phyloP scores from a whole-genome alignment of 1,140 invertebrate genomes.

The Liolophura sinensis region DNA sequence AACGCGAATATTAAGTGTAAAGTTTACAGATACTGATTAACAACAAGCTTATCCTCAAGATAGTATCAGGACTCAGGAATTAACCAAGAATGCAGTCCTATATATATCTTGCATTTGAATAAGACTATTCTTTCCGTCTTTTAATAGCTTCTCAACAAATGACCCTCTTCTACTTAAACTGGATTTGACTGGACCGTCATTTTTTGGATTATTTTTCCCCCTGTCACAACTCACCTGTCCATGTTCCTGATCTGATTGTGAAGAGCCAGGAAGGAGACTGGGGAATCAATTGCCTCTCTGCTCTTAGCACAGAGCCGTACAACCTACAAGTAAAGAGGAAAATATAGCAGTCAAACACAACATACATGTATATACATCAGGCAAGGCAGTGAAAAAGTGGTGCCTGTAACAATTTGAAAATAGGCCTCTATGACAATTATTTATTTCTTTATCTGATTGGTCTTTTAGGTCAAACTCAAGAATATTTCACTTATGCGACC shows the following conservation, averaged over 20 bases:
- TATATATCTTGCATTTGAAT: too few relatives aligned
- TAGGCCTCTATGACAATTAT: not conserved
- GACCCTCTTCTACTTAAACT: too few relatives aligned
- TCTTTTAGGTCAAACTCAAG: not conserved
- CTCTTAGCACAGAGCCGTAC: conserved; percentile 97
- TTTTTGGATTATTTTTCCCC: too few relatives aligned
- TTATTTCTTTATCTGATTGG: not conserved
- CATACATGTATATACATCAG: conserved; percentile 1
- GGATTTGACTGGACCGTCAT: too few relatives aligned
- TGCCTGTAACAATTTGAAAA: not conserved
- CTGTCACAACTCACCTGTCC: conserved; percentile 64
- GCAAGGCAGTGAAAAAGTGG: not conserved
- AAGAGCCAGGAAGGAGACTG: conserved; percentile 93
- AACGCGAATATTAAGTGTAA: too few relatives aligned
- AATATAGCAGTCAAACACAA: not conserved
- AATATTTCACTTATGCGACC: too few relatives aligned
- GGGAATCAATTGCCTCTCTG: conserved; percentile 96
- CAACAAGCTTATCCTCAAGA: too few relatives aligned
- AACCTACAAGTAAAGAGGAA: conserved; percentile 59
- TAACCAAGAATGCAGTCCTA: too few relatives aligned
- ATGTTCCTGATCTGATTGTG: conserved; percentile 97
- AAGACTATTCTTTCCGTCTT: too few relatives aligned
- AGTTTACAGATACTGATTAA: too few relatives aligned
- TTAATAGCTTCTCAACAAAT: too few relatives aligned
- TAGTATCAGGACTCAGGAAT: too few relatives aligned